Evolutionary conservation across 2,113 vertebrate genomes (phyloP), one percentile per base, ranked within the genome.

Genomic region (Pachypanchax playfairii): DNA sequence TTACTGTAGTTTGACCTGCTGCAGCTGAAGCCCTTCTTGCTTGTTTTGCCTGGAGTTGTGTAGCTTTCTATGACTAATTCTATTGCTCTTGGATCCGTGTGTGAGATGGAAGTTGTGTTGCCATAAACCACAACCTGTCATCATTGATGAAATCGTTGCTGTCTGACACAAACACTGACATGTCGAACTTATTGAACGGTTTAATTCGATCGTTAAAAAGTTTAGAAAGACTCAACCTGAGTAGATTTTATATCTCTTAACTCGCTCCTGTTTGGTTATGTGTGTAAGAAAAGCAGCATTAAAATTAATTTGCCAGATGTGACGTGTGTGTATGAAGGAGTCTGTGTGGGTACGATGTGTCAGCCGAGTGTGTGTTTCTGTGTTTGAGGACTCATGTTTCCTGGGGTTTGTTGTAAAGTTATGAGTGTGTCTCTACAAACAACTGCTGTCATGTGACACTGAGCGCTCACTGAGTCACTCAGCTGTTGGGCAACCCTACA

Each of bases 391-490:
- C 66, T 86, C 54, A 24, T 70, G 66, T 75, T 85, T 77, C 84
- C 74, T 63, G 61, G 63, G n/a, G 71, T 79, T 86, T 85, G 73
- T 85, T 80, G 60, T 66, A 74, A 83, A 80, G 59, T 82, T 79
- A 10, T 57, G 67, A 77, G 69, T 49, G 43, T 41, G 62, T 85
- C 68, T 81, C 73, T 53, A 49, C 79, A 85, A 86, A 85, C 82
- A 86, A 76, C 65, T 76, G 75, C 53, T 57, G 75, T 85, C 75
- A 87, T 82, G 81, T 82, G 83, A 83, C 70, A 26, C 46, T 31
- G 22, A 51, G 46, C 29, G 25, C 68, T 57, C 61, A 33, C 25
- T 86, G 76, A 85, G 63, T 83, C 75, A 82, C 51, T 56, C 15
- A 1, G 21, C 12, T 35, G 28, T 42, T n/a, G n/a, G n/a, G 9